Evolutionary conservation across 2,888 invertebrate genomes (phyloP).

Genomic region (Drosophila helvetica): DNA sequence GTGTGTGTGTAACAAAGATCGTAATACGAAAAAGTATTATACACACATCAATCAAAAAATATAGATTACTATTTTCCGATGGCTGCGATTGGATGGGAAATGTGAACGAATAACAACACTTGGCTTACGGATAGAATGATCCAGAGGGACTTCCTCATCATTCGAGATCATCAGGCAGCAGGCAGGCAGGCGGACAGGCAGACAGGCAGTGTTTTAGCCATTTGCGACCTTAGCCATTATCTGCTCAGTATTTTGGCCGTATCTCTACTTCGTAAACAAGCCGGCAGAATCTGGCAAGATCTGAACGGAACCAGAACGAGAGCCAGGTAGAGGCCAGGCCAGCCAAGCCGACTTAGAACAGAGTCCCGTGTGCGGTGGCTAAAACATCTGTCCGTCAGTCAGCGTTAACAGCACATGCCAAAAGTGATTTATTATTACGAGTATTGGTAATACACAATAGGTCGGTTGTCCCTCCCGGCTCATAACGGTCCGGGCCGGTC

Average conservation of each 20-base stretch:
- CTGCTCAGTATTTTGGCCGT: background rate
- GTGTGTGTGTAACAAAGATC: background rate
- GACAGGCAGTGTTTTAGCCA: no score
- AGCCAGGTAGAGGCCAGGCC: slow-evolving; percentile 43
- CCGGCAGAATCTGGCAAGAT: slow-evolving; percentile 47
- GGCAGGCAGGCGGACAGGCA: no score
- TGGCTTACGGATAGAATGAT: background rate
- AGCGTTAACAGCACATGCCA: slow-evolving; percentile 52
- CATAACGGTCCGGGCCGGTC: slow-evolving; percentile 50
- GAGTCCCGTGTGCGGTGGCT: slow-evolving; percentile 9
- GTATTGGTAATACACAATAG: slow-evolving; percentile 39
- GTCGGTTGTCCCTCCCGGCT: slow-evolving; percentile 21
- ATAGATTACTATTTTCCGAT: background rate
- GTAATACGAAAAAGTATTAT: background rate
- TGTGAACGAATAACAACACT: background rate
- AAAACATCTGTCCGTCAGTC: slow-evolving; percentile 50
- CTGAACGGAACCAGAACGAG: slow-evolving; percentile 38
- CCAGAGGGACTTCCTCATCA: background rate
- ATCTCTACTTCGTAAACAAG: slow-evolving; percentile 57
- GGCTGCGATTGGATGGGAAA: background rate
- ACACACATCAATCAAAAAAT: background rate
- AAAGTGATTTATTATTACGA: slow-evolving; percentile 27
- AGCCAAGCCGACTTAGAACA: slow-evolving; percentile 4
- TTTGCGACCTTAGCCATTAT: background rate
- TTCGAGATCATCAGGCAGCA: background rate